Evolutionary conservation across 2,113 vertebrate genomes (phyloP), one percentile per base, ranked within the genome.

Genomic region (Sialia sialis): DNA sequence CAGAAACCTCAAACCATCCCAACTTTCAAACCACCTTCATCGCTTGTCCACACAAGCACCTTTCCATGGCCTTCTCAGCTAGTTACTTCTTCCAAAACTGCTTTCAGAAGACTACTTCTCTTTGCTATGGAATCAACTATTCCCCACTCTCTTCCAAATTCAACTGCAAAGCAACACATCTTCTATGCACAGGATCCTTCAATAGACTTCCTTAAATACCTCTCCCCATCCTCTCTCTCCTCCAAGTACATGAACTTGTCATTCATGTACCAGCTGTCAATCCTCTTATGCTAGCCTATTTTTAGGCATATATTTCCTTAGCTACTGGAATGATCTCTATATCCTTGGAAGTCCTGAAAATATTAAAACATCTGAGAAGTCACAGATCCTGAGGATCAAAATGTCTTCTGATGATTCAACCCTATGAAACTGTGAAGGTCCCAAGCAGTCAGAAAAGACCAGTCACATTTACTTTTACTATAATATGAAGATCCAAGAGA

Each of bases 1-100:
- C 64, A 84, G 59, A 92, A 91, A 91, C 52, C 77, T 94, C 87
- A 96, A 94, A 89, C 81, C 48, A 91, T 39, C 27, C 36, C 48
- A 78, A 30, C 43, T 67, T 75, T 32, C 29, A 54, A 87, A 92
- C 7, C 29, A 73, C 46, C 7, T 52, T 77, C 59, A 76, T 73
- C 58, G 89, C 89, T 51, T 91, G 87, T 78, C 68, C 69, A 87
- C 73, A 82, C 81, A 94, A 59, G 87, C 74, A 84, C n/a, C 48
- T 48, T 84, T 75, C 52, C 43, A 46, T 4, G 26, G 60, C 36
- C n/a, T 27, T 39, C 38, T 74, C 66, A 79, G 48, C 16, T 60
- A 69, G 29, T 54, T 66, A 63, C 51, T 41, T 91, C 55, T 58
- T 78, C 51, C 64, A 89, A 70, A 93, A 58, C 20, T 5, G 5